Percentiles rank a stretch among this genome's conserved stretches.
These are phyloP conservation scores for Drosophila nikananu DNA, from an alignment of 1,140 invertebrate genomes.

Conservation along the genomic window DNA sequence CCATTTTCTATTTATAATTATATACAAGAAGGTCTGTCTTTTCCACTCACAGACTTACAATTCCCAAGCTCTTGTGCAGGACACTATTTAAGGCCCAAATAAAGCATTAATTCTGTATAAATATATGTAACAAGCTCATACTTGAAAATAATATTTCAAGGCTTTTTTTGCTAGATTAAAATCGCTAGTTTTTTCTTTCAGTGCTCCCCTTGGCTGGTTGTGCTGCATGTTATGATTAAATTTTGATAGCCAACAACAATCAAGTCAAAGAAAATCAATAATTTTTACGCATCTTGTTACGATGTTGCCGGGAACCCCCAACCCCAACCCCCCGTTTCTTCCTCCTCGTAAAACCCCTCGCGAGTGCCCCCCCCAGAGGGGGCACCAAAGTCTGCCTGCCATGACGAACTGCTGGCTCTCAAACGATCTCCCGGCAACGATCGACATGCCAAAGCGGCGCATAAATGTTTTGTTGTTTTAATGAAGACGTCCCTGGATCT, in stretches of 20 bases:
- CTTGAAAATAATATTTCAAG: no score
- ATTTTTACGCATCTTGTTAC: conserved; percentile 85
- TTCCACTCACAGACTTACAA: background rate
- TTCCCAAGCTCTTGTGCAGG: background rate
- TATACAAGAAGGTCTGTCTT: background rate
- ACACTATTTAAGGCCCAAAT: background rate
- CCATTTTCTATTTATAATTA: background rate
- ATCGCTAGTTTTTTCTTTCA: background rate
- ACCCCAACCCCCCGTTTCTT: background rate
- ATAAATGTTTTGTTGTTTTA: conserved; percentile 85
- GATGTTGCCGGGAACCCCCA: conserved; percentile 39
- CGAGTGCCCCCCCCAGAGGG: background rate
- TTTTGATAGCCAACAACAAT: conserved; percentile 84
- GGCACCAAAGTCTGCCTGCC: conserved; percentile 27
- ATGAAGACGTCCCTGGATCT: conserved; percentile 75
- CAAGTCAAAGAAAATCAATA: conserved; percentile 84
- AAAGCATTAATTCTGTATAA: background rate
- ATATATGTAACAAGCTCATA: background rate
- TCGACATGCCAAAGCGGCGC: conserved; percentile 79
- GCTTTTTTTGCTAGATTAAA: background rate
- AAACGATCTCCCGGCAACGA: conserved; percentile 51
- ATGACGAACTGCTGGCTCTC: conserved; percentile 53
- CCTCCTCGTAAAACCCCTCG: no score
- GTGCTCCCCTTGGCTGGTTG: conserved; percentile 31
- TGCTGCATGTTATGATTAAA: conserved; percentile 82